Conservation (phyloP, 2,113 vertebrate species). For the zebrafish (Danio rerio) region DNA sequence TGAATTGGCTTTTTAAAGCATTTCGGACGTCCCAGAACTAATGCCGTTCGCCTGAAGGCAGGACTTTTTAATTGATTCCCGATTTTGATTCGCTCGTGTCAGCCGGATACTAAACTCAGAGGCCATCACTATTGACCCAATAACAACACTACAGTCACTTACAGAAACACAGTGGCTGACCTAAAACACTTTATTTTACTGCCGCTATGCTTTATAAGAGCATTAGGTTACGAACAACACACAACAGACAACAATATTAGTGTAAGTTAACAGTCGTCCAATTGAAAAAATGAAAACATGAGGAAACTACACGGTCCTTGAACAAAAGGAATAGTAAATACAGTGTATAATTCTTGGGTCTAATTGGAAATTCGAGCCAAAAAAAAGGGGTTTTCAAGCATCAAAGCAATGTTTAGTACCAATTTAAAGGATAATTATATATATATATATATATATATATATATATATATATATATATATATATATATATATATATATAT, state of each 20-base stretch:
- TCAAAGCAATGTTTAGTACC: neutral
- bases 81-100: neutral
- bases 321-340: too few relatives aligned
- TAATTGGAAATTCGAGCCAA: neutral
- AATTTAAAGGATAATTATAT: too few relatives aligned
- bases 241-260: too few relatives aligned
- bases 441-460: too few relatives aligned
- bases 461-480: too few relatives aligned
- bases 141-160: neutral
- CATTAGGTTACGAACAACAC: neutral
- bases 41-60: neutral
- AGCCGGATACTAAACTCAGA: neutral
- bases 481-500: too few relatives aligned
- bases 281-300: too few relatives aligned
- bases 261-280: too few relatives aligned
- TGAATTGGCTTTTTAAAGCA: neutral
- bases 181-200: constrained; percentile 16
- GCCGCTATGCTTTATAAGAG: neutral
- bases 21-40: neutral
- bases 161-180: neutral
- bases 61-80: neutral
- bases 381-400: neutral
- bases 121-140: neutral
- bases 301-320: neutral
- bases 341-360: too few relatives aligned